A percentile compares a stretch with the other conserved stretches of the same genome.
These are phyloP conservation scores for Copidosoma aretas DNA, from an alignment of 2,888 invertebrate species.

Conservation along the genomic window DNA sequence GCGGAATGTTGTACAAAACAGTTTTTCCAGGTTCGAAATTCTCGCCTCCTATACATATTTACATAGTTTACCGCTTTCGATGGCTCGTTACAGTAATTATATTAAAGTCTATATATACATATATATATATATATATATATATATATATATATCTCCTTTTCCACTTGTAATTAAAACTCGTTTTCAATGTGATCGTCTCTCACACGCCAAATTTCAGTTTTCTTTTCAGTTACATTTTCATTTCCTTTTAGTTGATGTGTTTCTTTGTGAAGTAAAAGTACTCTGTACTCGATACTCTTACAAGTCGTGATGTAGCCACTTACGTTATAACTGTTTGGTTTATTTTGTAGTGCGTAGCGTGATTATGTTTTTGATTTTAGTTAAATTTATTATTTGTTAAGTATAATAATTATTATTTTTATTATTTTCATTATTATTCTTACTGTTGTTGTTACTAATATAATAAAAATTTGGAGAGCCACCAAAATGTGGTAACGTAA, in stretches of 20 bases:
- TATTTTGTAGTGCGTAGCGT: conserved; percentile 38
- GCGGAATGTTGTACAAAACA: conserved; percentile 36
- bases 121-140: conserved; percentile 8
- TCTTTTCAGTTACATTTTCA: background rate
- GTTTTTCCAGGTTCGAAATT: conserved; percentile 22
- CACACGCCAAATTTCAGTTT: background rate
- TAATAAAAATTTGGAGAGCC: conserved; percentile 59
- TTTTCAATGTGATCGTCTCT: background rate
- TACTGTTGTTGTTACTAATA: conserved; percentile 25
- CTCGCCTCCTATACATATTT: conserved; percentile 24
- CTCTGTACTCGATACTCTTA: conserved; percentile 11
- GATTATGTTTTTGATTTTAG: conserved; percentile 18
- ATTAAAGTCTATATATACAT: too few relatives aligned
- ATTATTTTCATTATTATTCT: conserved; percentile 25
- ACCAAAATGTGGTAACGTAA: conserved; percentile 60
- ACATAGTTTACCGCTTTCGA: conserved; percentile 28
- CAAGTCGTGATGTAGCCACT: conserved; percentile 27
- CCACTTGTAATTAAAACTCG: conserved; percentile 33
- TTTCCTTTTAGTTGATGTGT: background rate
- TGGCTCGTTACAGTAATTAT: conserved; percentile 36
- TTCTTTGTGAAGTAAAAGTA: background rate
- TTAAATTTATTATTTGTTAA: conserved; percentile 25
- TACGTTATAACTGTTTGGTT: conserved; percentile 11
- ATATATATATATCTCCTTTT: conserved; percentile 22
- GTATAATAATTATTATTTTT: conserved; percentile 18